These are phyloP conservation scores for Paedocypris sp. DNA, from an alignment of 2,113 vertebrate species.

Conservation along the genomic window DNA sequence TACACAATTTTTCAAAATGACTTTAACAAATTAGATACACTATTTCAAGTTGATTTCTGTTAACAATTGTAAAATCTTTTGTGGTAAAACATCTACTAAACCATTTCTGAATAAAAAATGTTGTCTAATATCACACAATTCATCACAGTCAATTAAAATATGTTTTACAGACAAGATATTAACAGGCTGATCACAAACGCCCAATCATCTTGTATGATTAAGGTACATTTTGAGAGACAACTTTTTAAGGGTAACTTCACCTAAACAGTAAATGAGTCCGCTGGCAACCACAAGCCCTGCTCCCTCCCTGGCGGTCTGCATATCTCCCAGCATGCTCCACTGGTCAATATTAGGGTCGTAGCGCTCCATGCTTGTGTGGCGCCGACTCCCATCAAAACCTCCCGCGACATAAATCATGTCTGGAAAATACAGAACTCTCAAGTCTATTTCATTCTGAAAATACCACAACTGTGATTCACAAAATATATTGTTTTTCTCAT, in stretches of 20 bases:
- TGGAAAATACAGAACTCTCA: constrained; percentile 32
- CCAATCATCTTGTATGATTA: too few species aligned
- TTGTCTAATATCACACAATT: too few species aligned
- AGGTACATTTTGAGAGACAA: too few species aligned
- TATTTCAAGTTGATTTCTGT: too few species aligned
- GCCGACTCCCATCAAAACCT: constrained; percentile 90
- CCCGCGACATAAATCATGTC: constrained; percentile 98
- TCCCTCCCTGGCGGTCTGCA: constrained; percentile 95
- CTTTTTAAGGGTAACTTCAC: constrained; percentile 51
- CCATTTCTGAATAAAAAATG: too few species aligned
- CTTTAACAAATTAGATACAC: too few species aligned
- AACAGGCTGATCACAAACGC: too few species aligned
- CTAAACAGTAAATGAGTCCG: constrained; percentile 91
- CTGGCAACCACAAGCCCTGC: constrained; percentile 92
- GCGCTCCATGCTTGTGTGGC: constrained; percentile 96
- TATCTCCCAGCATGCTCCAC: constrained; percentile 98
- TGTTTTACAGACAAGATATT: too few species aligned
- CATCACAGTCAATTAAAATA: too few species aligned
- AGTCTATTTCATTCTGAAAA: neutral
- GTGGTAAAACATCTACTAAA: too few species aligned
- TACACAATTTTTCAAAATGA: too few species aligned
- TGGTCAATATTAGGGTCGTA: constrained; percentile 98
- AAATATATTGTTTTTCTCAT: neutral
- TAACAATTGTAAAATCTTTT: too few species aligned
- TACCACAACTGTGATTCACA: neutral